Percentiles rank a stretch among this genome's conserved stretches.
These are phyloP conservation scores for Trididemnum nubilum DNA, from an alignment of 23 tunicate genomes.

Conservation along the genomic window DNA sequence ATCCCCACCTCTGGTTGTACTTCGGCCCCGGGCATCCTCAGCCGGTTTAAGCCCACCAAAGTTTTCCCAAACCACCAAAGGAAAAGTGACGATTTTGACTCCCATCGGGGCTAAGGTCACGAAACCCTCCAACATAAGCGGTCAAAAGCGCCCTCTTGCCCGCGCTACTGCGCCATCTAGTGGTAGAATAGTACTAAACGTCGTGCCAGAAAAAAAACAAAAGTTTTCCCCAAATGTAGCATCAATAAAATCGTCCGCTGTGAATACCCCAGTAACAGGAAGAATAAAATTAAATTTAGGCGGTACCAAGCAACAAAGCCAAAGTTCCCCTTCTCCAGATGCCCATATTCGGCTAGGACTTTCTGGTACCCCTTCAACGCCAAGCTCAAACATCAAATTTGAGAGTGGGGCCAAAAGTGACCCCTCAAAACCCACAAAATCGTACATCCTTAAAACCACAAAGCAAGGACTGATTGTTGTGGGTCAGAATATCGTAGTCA, in stretches of 20 bases:
- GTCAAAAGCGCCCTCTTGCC: not conserved
- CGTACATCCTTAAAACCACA: slow-evolving; percentile 45
- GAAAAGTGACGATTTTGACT: slow-evolving; percentile 21
- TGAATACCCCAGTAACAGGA: not conserved
- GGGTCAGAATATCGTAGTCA: slow-evolving; percentile 11
- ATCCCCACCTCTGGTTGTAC: slow-evolving; percentile 24
- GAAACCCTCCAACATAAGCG: not conserved
- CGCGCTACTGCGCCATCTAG: not conserved
- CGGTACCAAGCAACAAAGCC: not conserved
- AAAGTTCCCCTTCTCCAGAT: not conserved
- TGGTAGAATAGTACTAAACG: not conserved
- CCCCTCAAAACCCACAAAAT: not conserved
- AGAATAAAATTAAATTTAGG: not conserved
- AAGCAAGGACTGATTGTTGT: slow-evolving; percentile 51
- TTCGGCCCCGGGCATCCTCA: slow-evolving; percentile 16
- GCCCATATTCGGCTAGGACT: not conserved
- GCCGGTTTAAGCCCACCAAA: slow-evolving; percentile 15
- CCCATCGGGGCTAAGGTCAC: not conserved
- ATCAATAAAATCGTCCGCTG: not conserved
- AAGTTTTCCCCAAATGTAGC: not conserved
- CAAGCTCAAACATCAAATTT: not conserved
- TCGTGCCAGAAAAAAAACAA: slow-evolving; percentile 43
- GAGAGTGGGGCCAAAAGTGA: not conserved
- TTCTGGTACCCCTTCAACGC: not conserved
- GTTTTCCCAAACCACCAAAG: slow-evolving; percentile 25